Evolutionary conservation across 2,113 vertebrate genomes (phyloP), one percentile per base, ranked within the genome.

Genomic region (Scortum barcoo): DNA sequence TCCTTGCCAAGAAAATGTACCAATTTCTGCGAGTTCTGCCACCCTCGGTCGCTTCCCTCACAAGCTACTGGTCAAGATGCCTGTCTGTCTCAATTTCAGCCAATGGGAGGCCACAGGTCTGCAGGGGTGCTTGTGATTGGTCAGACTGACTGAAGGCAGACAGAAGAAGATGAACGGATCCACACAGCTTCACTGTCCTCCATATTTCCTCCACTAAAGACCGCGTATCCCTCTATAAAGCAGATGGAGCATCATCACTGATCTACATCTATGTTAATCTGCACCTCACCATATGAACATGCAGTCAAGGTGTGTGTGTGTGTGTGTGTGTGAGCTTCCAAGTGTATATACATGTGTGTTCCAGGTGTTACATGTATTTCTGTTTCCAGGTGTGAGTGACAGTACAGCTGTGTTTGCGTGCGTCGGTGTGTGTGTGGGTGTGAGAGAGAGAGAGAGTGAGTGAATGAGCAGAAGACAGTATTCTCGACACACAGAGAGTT

Each of bases 201-300:
- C 48, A 68, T 61, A n/a, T 63, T 30, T 71, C 73, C 51, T 40
- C 69, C 56, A 71, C 58, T 66, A 73, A 84, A 91, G 20, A 82
- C 67, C 76, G 78, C 68, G 60, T 36, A 58, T 76, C 30, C 78
- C 65, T 71, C 76, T 28, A 67, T 68, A 76, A 86, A 70, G 83
- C 89, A 89, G 82, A 72, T 78, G 81, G 66, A 89, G 75, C 77
- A 42, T 88, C 79, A n/a, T 72, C 63, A 76, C 83, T 86, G 86
- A 82, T 90, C 72, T 90, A 88, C 50, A 72, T 87, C 85, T 83
- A 87, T 67, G 75, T 80, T 86, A 84, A 75, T 80, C 91, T 88
- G 89, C 80, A 91, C 74, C 72, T 91, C 83, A 87, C 72, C 81
- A 58, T 53, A 86, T 69, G 66, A 84, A 86, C 92, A 93, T 92